These are phyloP conservation scores for Marisa cornuarietis DNA, from an alignment of 1,140 invertebrate species.

Conservation along the genomic window DNA sequence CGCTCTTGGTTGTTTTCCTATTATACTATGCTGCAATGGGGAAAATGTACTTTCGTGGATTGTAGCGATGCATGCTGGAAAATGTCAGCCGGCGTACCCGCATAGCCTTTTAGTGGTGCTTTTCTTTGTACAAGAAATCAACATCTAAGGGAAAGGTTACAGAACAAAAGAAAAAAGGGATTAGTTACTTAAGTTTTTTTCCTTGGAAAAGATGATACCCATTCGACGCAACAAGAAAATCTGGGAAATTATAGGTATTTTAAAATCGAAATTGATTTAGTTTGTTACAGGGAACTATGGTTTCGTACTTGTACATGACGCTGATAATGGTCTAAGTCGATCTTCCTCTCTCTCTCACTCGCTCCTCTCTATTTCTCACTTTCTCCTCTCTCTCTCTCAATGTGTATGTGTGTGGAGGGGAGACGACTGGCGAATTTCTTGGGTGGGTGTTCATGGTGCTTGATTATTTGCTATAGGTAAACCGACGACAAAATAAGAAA, in stretches of 20 bases:
- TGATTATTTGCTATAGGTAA: background rate
- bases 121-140: too few species aligned
- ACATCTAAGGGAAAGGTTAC: too few species aligned
- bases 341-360: background rate
- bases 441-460: background rate
- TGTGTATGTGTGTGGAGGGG: background rate
- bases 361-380: slow-evolving; percentile 1
- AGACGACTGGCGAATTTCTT: background rate
- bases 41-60: too few species aligned
- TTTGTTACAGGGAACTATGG: too few species aligned
- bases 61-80: too few species aligned
- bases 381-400: slow-evolving; percentile 1
- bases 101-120: too few species aligned
- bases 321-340: background rate
- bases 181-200: background rate
- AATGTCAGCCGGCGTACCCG: too few species aligned
- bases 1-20: too few species aligned
- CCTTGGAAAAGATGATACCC: background rate
- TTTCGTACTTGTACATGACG: background rate
- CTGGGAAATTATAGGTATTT: too few species aligned
- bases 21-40: too few species aligned
- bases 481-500: background rate
- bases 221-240: background rate
- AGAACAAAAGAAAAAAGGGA: too few species aligned
- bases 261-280: too few species aligned